Evolutionary conservation across 2,113 vertebrate species (phyloP), one percentile per base, ranked within the genome.

Genomic region (Alethe castanea): DNA sequence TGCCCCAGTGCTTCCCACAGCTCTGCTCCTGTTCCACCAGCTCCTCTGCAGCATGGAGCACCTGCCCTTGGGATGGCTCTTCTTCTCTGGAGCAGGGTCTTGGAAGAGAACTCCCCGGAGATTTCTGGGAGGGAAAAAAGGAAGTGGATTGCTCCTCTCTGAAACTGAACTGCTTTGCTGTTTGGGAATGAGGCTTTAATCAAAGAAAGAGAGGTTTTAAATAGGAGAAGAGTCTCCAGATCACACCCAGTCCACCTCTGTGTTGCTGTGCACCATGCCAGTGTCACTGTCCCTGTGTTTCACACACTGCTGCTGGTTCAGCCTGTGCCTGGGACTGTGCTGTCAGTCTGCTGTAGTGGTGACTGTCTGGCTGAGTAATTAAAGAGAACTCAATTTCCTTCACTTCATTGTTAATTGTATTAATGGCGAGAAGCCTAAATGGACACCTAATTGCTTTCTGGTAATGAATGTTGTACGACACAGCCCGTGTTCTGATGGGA

Each of bases 401-500:
- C 57, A 47, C 59, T 76, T 86, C 24, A 15, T 23, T 45, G 11
- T 44, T 91, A 56, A 69, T 77, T 81, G 62, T 67, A 40, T 44
- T 76, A 81, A 36, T 65, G 28, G 31, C 1, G 25, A 70, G 82
- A 57, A 88, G 25, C 42, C 50, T 73, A 29, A 52, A n/a, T 29
- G 42, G 44, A 2, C 29, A 20, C 60, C 60, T 76, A 11, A 83
- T 80, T 80, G 25, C 62, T 83, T 64, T 83, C 33, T 72, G 13
- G 66, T 79, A 70, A 36, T 22, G 47, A 73, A 15, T 1, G 0
- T 19, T 42, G 38, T 78, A 16, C 0, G 0, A 5, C 25, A 24
- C 59, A 81, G 86, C 40, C 42, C 50, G 3, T 24, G 29, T 40
- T 71, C 44, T 53, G 38, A 9, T 85, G 77, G 48, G 31, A 57